A percentile compares a stretch with the other conserved stretches of the same genome.
These are phyloP conservation scores for Zalophus californianus DNA, from an alignment of 2,797 vertebrate species.

Conservation along the genomic window DNA sequence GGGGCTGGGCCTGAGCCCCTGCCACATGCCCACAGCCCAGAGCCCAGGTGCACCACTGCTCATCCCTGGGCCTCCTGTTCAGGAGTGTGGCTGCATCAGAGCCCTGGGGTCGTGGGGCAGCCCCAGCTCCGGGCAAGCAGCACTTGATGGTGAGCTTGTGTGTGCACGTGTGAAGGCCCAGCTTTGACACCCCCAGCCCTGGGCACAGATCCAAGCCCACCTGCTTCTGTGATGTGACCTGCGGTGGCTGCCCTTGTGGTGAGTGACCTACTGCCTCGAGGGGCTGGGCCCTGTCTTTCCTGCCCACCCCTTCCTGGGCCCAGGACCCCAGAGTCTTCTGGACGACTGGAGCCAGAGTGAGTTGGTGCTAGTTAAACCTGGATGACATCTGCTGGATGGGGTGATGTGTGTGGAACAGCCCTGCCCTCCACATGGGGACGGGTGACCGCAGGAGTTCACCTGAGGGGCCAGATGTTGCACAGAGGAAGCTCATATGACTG, in stretches of 20 bases:
- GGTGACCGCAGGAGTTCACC: background rate
- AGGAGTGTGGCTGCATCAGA: background rate
- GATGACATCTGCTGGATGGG: background rate
- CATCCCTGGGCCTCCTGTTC: background rate
- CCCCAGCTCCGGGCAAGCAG: background rate
- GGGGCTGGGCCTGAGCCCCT: background rate
- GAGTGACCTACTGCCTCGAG: background rate
- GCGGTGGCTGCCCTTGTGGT: background rate
- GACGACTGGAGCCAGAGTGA: background rate
- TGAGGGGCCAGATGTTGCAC: background rate
- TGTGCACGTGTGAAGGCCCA: background rate
- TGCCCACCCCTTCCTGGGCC: background rate
- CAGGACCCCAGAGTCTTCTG: background rate
- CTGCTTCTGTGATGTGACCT: background rate
- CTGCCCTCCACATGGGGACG: background rate
- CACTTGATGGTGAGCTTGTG: background rate
- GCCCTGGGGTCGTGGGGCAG: background rate
- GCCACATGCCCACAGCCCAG: background rate
- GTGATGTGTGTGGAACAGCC: background rate
- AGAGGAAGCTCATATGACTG: background rate
- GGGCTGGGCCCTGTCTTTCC: background rate
- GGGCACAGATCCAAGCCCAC: background rate
- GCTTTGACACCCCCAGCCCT: background rate
- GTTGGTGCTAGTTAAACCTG: background rate
- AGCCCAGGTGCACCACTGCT: background rate